Conservation (phyloP, 2,888 invertebrate species). For the Habrosyne pyritoides region DNA sequence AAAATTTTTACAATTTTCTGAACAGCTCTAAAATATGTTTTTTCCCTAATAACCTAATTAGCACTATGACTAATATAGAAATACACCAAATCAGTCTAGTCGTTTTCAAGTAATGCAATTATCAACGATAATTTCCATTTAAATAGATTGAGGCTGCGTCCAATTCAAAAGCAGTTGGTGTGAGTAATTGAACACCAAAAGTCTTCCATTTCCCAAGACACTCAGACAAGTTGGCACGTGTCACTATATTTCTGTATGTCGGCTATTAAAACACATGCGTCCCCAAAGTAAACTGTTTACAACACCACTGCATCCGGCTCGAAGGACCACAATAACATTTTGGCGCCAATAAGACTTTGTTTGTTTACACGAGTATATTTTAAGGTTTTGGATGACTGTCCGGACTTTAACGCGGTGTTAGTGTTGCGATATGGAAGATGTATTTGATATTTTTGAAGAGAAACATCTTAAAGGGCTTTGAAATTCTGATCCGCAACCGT, state of each 20-base stretch:
- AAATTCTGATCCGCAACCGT: no score
- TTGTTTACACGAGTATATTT: conserved; percentile 7
- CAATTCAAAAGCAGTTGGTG: not conserved
- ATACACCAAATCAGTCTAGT: no score
- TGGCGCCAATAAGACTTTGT: conserved; percentile 3
- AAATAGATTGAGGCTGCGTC: no score
- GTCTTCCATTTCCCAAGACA: not conserved
- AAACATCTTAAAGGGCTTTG: no score
- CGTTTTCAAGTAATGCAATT: no score
- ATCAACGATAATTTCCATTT: no score
- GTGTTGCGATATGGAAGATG: not conserved
- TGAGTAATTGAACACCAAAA: not conserved
- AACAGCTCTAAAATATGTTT: no score
- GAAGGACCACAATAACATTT: conserved; percentile 8
- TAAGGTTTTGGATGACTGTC: conserved; percentile 3
- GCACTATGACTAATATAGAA: no score
- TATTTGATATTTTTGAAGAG: not conserved
- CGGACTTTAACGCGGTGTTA: not conserved
- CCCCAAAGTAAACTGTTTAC: conserved; percentile 4
- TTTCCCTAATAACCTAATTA: no score
- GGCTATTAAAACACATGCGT: not conserved
- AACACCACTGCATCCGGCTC: conserved; percentile 5
- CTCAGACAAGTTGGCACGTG: not conserved
- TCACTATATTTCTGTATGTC: not conserved
- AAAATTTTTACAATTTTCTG: no score